phyloP scores from a whole-genome alignment of 37 sponge, comb jelly and placozoan species.

The Mnemiopsis leidyi region DNA sequence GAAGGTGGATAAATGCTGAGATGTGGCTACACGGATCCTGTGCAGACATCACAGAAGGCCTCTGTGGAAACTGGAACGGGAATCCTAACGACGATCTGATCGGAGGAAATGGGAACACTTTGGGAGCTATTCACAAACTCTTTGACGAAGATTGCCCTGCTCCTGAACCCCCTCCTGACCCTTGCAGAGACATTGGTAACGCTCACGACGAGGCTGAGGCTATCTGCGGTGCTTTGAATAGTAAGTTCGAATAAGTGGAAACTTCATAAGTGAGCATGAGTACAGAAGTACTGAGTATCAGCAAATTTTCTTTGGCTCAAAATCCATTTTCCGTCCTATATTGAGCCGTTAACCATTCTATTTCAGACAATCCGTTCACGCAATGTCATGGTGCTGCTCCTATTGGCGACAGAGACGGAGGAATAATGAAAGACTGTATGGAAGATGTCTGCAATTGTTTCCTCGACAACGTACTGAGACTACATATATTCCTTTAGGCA shows the following conservation, averaged over 20 bases:
- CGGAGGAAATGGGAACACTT: not conserved
- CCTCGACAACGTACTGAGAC: not conserved
- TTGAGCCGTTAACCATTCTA: too few relatives aligned
- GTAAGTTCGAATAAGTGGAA: too few relatives aligned
- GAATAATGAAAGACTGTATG: not conserved
- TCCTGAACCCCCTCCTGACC: not conserved
- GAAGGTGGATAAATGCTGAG: not conserved
- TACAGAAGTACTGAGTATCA: too few relatives aligned
- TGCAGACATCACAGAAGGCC: conserved; percentile 28
- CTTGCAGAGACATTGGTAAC: not conserved
- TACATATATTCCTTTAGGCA: too few relatives aligned
- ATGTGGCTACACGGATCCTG: conserved; percentile 49
- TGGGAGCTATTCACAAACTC: not conserved
- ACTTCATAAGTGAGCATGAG: too few relatives aligned
- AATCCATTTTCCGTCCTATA: too few relatives aligned
- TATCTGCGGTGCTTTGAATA: not conserved
- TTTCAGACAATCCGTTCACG: not conserved
- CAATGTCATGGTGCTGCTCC: not conserved
- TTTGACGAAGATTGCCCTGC: not conserved
- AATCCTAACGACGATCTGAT: not conserved
- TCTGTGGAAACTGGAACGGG: conserved; percentile 24
- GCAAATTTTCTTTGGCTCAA: too few relatives aligned
- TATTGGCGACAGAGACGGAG: not conserved
- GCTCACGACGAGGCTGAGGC: not conserved
- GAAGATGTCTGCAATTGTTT: not conserved